Evolutionary conservation across 2,797 vertebrate species (phyloP), one percentile per base, ranked within the genome.

Genomic region (Fistularia commersonii): DNA sequence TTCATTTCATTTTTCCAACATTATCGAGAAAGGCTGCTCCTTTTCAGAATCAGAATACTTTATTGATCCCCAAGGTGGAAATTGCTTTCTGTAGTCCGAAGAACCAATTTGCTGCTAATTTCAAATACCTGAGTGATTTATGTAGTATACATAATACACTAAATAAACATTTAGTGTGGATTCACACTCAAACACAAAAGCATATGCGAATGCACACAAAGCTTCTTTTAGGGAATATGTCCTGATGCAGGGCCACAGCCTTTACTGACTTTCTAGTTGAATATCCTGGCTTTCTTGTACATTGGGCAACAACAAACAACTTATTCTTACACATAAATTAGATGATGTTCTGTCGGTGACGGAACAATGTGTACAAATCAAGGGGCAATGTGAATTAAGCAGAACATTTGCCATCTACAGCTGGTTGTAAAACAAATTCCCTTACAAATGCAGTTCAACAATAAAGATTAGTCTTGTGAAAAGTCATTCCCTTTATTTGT

Each of bases 1-100:
- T 68, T 48, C 45, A 63, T 67, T 71, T 60, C 39, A 14, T 72
- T 77, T 79, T 68, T 65, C 13, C 55, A 71, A 51, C 57, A 55
- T 71, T 55, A 71, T 62, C 72, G 45, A 53, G 15, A 47, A 56
- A 2, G 54, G 45, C 42, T 38, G 34, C 66, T 45, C 36, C 23
- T 23, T 23, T 23, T 23, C n/a, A n/a, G n/a, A n/a, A n/a, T n/a
- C n/a, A n/a, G n/a, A n/a, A n/a, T n/a, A n/a, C n/a, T n/a, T n/a
- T n/a, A n/a, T n/a, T n/a, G n/a, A n/a, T n/a, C n/a, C n/a, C n/a
- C n/a, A n/a, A n/a, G n/a, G n/a, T n/a, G n/a, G n/a, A n/a, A n/a
- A n/a, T 61, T 47, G 54, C 45, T 45, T 37, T 60, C 8, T 70
- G 62, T 42, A 48, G 46, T 45, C 35, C 50, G 8, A 38, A 6